Base-by-base conservation (phyloP, 2,888 invertebrate genomes). In the Lasioglossum oenotherae region DNA sequence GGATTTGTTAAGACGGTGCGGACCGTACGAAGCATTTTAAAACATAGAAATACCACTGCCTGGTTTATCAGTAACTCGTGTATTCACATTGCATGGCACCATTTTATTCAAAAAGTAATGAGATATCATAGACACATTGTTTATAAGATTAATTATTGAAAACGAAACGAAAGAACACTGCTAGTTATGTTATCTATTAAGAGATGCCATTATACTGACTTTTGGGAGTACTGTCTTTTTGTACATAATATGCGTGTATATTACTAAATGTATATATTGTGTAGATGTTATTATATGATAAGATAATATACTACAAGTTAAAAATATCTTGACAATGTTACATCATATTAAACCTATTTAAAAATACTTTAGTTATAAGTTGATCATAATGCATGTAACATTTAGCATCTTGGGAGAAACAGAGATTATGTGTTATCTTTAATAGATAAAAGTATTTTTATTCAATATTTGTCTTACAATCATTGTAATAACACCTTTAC, bases 31-130 rank as follows among this genome's bases (percentile, higher is more conserved):
- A 85, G 87, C 87, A 88, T 90, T 91, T 92, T 78, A 87, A 84
- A 74, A 88, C 71, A 89, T 91, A 89, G 85, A 80, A 90, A 88
- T 90, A 91, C 87, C 93, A 93, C 93, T 93, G 93, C 93, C 93
- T 92, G 85, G 88, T 91, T 88, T 91, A 88, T 83, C 80, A 90
- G 78, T 87, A 90, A 91, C 87, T 91, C 90, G 91, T 89, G 78
- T 90, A 91, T 88, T 72, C 80, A 88, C 85, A 84, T 90, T 89
- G 90, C 87, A 89, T 88, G 82, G 84, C 87, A 82, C 81, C 89
- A 86, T 88, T 88, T 90, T 77, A 88, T 89, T 90, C 84, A 84
- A 46, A 84, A 46, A 81, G 41, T 85, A 78, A 90, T 87, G 74
- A 74, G 86, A 78, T 44, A 44, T 85, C 77, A 84, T 86, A 88